A percentile compares a stretch with the other conserved stretches of the same genome.
These are phyloP conservation scores for Callithrix jacchus DNA, from an alignment of 2,113 vertebrate species.

Conservation along the genomic window DNA sequence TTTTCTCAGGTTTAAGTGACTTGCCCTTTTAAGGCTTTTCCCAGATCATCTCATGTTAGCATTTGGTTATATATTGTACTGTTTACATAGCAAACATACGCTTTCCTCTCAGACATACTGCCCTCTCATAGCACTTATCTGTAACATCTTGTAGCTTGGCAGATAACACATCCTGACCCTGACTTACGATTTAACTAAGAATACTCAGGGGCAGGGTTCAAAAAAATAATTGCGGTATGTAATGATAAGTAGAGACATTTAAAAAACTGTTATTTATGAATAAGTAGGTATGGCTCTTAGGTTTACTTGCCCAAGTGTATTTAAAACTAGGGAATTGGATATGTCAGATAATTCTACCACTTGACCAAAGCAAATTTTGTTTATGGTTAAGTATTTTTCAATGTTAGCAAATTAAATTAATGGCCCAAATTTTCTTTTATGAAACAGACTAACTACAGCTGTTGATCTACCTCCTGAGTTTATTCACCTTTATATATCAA, in stretches of 20 bases:
- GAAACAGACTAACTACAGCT: conserved; percentile 94
- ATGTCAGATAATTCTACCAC: background rate
- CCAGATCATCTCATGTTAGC: background rate
- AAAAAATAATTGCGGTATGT: background rate
- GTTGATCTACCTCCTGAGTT: conserved; percentile 99
- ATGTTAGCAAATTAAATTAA: conserved; percentile 21
- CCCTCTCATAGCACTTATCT: background rate
- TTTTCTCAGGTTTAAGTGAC: background rate
- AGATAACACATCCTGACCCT: background rate
- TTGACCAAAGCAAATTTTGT: background rate
- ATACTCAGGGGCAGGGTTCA: background rate
- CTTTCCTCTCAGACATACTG: background rate
- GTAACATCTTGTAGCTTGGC: background rate
- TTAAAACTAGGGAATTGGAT: background rate
- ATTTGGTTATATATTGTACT: background rate
- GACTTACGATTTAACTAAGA: background rate
- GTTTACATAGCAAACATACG: background rate
- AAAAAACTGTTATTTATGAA: background rate
- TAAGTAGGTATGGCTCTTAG: background rate
- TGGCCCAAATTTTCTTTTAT: conserved; percentile 15
- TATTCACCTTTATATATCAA: conserved; percentile 99
- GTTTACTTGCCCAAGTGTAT: background rate
- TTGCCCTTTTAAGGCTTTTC: background rate
- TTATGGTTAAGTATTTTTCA: background rate
- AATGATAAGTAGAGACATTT: background rate